Evolutionary conservation across 2,888 invertebrate species (phyloP), one percentile per base, ranked within the genome.

Genomic region (Agrotis puta): DNA sequence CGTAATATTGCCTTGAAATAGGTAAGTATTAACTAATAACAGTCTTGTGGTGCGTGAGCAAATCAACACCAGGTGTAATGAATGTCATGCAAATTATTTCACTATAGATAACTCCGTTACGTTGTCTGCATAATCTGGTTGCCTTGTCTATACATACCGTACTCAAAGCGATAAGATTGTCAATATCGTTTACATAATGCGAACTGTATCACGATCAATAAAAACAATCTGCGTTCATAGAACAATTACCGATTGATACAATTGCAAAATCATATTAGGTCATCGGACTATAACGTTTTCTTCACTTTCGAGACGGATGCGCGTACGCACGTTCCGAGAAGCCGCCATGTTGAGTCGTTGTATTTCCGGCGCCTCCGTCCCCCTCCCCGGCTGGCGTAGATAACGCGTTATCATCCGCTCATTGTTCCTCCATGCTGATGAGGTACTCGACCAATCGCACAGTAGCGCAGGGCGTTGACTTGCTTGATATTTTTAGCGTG

Each of bases 351-450:
- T 89, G 90, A 84, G 88, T 87, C 86, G 90, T 81, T 82, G 81
- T 87, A 88, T 90, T 92, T 94, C 95, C 95, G 94, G 92, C 91
- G 91, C 89, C 87, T 88, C 87, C 84, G 88, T 88, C 85, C 88
- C 84, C 88, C 86, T 85, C 87, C 75, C 87, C 27, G 85, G 65
- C 86, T 86, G 85, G 81, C 82, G 85, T 88, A 94, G 95, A 96
- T 95, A 95, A 94, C 92, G 90, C 89, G 91, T 95, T 95, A 95
- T 96, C 95, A 93, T 95, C 94, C 94, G 94, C 91, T 94, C 93
- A 94, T 95, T 95, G 95, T 95, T 93, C 92, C 93, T 92, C 91
- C 90, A 90, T 89, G 89, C 88, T 89, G 92, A 92, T 91, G 92
- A 91, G 91, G 89, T 91, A 88, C 88, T 88, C 89, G 90, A 88